A percentile compares a stretch with the other conserved stretches of the same genome.
These are phyloP conservation scores for Argyresthia goedartella DNA, from an alignment of 2,888 invertebrate species.

Conservation along the genomic window DNA sequence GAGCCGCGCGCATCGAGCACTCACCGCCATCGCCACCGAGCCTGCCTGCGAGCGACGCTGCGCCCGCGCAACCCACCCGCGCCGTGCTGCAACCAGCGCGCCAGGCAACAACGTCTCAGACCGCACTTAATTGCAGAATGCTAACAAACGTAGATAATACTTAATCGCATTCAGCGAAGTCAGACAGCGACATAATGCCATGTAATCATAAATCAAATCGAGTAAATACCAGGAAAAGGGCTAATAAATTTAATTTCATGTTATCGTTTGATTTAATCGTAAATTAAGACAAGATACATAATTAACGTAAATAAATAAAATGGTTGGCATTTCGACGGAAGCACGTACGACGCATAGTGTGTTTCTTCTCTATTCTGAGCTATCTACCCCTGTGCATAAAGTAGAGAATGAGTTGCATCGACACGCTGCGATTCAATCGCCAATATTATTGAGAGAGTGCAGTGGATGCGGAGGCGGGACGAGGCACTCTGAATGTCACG, in stretches of 20 bases:
- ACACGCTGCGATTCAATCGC: conserved; percentile 70
- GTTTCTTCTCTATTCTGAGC: conserved; percentile 58
- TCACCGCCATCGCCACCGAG: conserved; percentile 8
- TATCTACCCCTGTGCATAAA: conserved; percentile 64
- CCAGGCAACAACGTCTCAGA: conserved; percentile 28
- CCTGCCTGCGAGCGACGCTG: conserved; percentile 18
- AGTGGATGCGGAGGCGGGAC: conserved; percentile 46
- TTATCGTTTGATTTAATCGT: conserved; percentile 72
- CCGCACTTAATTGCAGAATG: conserved; percentile 61
- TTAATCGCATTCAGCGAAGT: conserved; percentile 42
- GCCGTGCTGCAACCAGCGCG: conserved; percentile 18
- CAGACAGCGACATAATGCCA: conserved; percentile 40
- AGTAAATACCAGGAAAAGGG: conserved; percentile 64
- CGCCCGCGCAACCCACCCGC: conserved; percentile 9
- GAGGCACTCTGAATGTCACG: conserved; percentile 64
- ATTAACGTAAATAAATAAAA: conserved; percentile 72
- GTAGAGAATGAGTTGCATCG: conserved; percentile 65
- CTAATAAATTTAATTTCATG: conserved; percentile 66
- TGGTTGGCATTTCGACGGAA: conserved; percentile 71
- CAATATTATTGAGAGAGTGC: conserved; percentile 65
- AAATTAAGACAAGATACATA: conserved; percentile 73
- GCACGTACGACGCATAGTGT: conserved; percentile 61
- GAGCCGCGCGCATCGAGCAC: conserved; percentile 48
- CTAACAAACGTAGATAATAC: conserved; percentile 61
- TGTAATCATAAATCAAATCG: conserved; percentile 67